Evolutionary conservation across 2,888 invertebrate genomes (phyloP).

Genomic region (Hirudinaria manillensis): DNA sequence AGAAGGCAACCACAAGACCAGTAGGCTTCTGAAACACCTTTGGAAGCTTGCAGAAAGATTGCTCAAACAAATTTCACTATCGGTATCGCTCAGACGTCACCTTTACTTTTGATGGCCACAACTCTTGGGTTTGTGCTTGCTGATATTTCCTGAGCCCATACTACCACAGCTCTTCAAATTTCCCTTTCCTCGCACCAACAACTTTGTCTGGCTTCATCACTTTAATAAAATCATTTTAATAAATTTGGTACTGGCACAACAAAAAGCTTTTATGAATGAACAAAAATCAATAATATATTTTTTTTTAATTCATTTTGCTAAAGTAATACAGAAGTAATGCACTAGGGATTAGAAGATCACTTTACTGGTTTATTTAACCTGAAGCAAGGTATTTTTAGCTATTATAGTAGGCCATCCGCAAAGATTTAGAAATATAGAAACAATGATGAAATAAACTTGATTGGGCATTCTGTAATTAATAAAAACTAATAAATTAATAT

Average conservation of each 20-base stretch:
- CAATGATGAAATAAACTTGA: too few species aligned
- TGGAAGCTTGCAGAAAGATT: slow-evolving; percentile 78
- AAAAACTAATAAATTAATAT: too few species aligned
- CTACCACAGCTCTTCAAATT: slow-evolving; percentile 85
- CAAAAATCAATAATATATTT: too few species aligned
- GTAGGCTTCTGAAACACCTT: slow-evolving; percentile 83
- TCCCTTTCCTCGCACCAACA: slow-evolving; percentile 70
- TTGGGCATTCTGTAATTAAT: too few species aligned
- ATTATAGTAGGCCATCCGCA: too few species aligned
- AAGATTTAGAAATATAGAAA: too few species aligned
- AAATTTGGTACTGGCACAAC: background rate
- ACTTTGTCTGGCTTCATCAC: slow-evolving; percentile 87
- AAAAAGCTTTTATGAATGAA: too few species aligned
- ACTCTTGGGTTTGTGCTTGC: slow-evolving; percentile 94
- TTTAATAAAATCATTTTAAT: slow-evolving; percentile 49
- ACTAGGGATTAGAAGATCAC: too few species aligned
- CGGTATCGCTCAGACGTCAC: slow-evolving; percentile 87
- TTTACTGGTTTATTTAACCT: too few species aligned
- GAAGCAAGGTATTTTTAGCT: too few species aligned
- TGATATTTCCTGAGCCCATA: slow-evolving; percentile 91
- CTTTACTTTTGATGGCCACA: slow-evolving; percentile 81
- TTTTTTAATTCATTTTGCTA: too few species aligned
- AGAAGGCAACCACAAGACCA: slow-evolving; percentile 83
- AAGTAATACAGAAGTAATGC: too few species aligned
- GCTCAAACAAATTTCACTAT: slow-evolving; percentile 71